These are phyloP conservation scores for Rhopalosiphum maidis DNA, from an alignment of 1,140 invertebrate genomes.

Conservation along the genomic window DNA sequence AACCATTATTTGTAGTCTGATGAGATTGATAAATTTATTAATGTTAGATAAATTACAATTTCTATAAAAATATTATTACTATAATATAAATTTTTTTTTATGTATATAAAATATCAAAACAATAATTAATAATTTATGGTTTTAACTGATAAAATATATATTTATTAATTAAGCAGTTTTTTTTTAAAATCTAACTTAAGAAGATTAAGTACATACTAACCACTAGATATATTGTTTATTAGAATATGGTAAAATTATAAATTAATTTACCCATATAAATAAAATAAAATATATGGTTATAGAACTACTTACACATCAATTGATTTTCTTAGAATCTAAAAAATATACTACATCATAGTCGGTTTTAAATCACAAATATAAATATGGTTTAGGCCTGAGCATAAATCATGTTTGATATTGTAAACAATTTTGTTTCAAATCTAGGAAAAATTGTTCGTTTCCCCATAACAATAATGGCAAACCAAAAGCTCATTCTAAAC, in stretches of 20 bases:
- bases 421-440: neutral
- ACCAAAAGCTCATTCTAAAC: neutral
- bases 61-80: too few relatives aligned
- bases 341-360: neutral
- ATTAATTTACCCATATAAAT: neutral
- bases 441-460: neutral
- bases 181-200: too few relatives aligned
- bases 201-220: too few relatives aligned
- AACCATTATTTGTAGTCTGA: neutral
- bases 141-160: too few relatives aligned
- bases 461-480: too few relatives aligned
- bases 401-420: neutral
- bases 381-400: neutral
- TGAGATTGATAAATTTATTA: neutral
- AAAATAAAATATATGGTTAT: neutral
- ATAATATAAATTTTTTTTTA: too few relatives aligned
- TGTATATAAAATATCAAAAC: neutral
- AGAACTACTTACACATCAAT: neutral
- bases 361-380: neutral
- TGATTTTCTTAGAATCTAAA: neutral
- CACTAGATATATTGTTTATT: too few relatives aligned
- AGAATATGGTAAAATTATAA: too few relatives aligned
- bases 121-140: neutral
- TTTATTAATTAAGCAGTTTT: too few relatives aligned
- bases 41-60: too few relatives aligned